A percentile compares a stretch with the other conserved stretches of the same genome.
phyloP scores from a whole-genome alignment of 2,888 invertebrate genomes.

The Nephrotoma guestfalica region DNA sequence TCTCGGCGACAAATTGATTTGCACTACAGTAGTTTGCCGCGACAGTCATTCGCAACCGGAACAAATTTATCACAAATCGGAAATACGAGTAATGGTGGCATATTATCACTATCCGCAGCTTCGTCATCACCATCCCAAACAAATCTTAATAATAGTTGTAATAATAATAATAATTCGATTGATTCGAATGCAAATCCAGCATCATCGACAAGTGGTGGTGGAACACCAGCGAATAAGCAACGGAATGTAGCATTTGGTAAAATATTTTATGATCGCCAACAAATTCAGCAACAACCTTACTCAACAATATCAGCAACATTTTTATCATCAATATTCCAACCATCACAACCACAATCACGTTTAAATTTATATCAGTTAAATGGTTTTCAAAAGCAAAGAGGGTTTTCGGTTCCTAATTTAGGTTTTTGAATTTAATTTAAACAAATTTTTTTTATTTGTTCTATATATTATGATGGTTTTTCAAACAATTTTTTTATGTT shows the following conservation, averaged over 20 bases:
- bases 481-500: neutral
- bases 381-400: constrained; percentile 32
- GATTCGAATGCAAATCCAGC: constrained; percentile 18
- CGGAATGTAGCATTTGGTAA: constrained; percentile 67
- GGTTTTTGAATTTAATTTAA: constrained; percentile 38
- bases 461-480: neutral
- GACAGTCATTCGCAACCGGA: constrained; percentile 39
- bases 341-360: constrained; percentile 33
- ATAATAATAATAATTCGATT: neutral
- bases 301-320: constrained; percentile 11
- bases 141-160: neutral
- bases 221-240: constrained; percentile 23
- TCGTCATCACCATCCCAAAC: neutral
- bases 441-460: constrained; percentile 19
- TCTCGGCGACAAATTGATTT: constrained; percentile 48
- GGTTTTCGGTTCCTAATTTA: constrained; percentile 85
- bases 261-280: constrained; percentile 32
- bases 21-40: constrained; percentile 68
- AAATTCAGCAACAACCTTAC: constrained; percentile 9
- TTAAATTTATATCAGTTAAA: constrained; percentile 8
- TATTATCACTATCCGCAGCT: constrained; percentile 19
- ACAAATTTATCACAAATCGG: constrained; percentile 26
- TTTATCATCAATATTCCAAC: constrained; percentile 10
- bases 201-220: constrained; percentile 8
- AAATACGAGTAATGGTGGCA: neutral